Evolutionary conservation across 2,888 invertebrate species (phyloP), one percentile per base, ranked within the genome.

Genomic region (Hypomecis atomaria): DNA sequence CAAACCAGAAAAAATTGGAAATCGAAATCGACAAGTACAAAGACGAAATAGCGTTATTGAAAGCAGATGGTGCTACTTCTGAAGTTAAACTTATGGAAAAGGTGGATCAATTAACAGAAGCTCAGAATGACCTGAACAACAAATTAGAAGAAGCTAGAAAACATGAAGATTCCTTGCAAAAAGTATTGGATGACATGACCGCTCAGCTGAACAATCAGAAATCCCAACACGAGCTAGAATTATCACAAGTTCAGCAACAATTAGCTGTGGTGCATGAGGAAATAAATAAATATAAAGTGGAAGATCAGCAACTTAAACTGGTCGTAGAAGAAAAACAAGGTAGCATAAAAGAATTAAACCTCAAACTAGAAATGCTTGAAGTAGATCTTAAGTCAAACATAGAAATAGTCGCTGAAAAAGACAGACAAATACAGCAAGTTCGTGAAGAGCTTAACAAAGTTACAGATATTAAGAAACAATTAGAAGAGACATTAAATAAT

Each of bases 51-150:
- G 79, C 85, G 5, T 71, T 89, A 54, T 78, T 93, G 10, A 92
- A 91, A 82, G 88, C 88, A 45, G 89, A 91, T 49, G 88, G 90
- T 23, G 88, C 87, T 43, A 85, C 90, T 49, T 90, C 91, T 4
- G 88, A 90, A 82, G 84, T 88, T 0, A 90, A 92, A 72, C 76
- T 93, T 59, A 91, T 93, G 83, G 89, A 92, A 78, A 89, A 93
- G 69, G 88, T 93, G 50, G 92, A 93, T 62, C 90, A 91, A 76
- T 73, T 93, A 47, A 88, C 90, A 57, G 89, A 88, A 74, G 92
- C 92, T 10, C 90, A 92, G 71, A 90, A 92, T 69, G 92, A 93
- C 68, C 81, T 94, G 43, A 89, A 88, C 73, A 88, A 91, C 66
- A 89, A 93, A 79, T 73, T 90, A 33, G 93, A 93, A 77, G 89